Base-by-base conservation (phyloP, 2,797 vertebrate species). In the Xerus rutilus region DNA sequence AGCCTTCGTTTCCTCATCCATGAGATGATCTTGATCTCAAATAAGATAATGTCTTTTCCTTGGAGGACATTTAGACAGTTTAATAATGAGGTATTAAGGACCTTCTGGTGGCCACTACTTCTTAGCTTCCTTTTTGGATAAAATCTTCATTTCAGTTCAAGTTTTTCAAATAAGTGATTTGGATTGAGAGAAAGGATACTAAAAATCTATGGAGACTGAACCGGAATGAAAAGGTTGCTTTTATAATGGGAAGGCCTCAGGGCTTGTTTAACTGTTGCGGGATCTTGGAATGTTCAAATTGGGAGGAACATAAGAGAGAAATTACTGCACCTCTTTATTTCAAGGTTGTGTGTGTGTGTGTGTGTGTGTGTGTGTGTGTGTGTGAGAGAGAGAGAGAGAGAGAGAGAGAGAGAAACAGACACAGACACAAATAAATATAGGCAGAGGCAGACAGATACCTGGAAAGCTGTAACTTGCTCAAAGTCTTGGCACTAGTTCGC, bases 151-250 rank as follows among this genome's bases (percentile, higher is more conserved):
- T 95, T 95, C 77, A 85, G 43, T 64, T 39, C 52, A 91, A 54
- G 35, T 90, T 86, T 85, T 90, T 90, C 86, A 82, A 85, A 73
- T 73, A 54, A 85, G 15, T 87, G 28, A 70, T 95, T 81, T 90
- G 54, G 43, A 88, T 74, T 62, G 78, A 95, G 73, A 86, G 45
- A 93, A 91, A 95, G 57, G 25, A 62, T 74, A 79, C 14, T 18
- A 20, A n/a, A 81, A 91, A 39, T 86, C 69, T 57, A 10, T 30
- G 35, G 65, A 78, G 52, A 88, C 28, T 67, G 64, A 91, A 57
- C 21, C 89, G 32, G 59, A 86, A n/a, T 2, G 65, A 64, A 94
- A 95, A 94, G 77, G 81, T 89, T 95, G 39, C 57, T 92, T 96
- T 93, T 91, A 49, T 87, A 83, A 72, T 74, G 78, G 57, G 76